Evolutionary conservation across 2,797 vertebrate species (phyloP).

Genomic region (Gymnothorax javanicus): DNA sequence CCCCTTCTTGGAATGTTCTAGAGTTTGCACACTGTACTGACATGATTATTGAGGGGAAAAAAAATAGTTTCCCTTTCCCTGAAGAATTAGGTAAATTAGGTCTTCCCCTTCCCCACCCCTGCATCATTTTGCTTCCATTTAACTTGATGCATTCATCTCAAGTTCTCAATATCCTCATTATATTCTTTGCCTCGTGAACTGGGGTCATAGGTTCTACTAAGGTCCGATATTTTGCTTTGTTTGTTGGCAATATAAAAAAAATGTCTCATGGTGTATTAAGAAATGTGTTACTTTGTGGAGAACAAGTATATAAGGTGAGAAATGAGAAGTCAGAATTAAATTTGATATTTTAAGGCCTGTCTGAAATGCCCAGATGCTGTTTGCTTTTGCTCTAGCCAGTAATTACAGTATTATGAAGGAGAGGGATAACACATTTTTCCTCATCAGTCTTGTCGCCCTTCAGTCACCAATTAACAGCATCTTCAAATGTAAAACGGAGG

Average conservation of each 20-base stretch:
- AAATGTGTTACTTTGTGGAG: background rate
- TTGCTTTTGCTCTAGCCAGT: background rate
- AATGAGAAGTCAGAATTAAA: background rate
- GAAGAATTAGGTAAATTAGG: background rate
- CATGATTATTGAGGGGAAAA: too few relatives aligned
- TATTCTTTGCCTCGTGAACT: background rate
- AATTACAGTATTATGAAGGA: slow-evolving; percentile 3
- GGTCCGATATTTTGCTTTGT: background rate
- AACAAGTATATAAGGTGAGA: background rate
- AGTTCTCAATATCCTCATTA: background rate
- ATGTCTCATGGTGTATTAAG: background rate
- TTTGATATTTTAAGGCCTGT: background rate
- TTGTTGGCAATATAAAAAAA: background rate
- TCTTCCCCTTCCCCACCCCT: background rate
- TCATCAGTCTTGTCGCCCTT: background rate
- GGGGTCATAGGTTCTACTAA: background rate
- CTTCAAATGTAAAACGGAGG: background rate
- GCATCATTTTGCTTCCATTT: background rate
- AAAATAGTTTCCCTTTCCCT: too few relatives aligned
- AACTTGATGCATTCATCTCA: background rate
- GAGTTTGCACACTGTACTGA: background rate
- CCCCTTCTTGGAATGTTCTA: background rate
- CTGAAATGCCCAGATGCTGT: background rate
- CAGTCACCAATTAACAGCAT: background rate
- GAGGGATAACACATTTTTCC: background rate